Conservation (phyloP, 2,888 invertebrate genomes). For the Pycnomerus fuliginosus region DNA sequence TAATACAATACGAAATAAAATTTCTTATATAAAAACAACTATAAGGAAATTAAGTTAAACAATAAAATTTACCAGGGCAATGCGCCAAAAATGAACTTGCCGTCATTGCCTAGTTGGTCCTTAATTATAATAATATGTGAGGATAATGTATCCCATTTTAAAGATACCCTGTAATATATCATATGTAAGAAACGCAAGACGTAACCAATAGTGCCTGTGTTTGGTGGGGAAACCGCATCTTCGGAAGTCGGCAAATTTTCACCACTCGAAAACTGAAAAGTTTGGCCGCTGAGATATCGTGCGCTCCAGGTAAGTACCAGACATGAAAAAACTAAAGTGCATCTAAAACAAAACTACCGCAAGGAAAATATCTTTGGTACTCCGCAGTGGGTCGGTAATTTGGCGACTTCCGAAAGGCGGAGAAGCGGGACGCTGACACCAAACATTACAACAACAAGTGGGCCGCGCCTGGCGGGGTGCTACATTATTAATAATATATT, state of each 20-base stretch:
- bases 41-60: constrained; percentile 36
- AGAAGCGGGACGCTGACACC: constrained; percentile 52
- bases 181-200: constrained; percentile 53
- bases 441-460: constrained; percentile 55
- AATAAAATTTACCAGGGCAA: constrained; percentile 49
- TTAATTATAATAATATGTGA: constrained; percentile 52
- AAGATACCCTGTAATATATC: constrained; percentile 57
- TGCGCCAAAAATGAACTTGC: constrained; percentile 40
- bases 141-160: constrained; percentile 55
- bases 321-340: constrained; percentile 1
- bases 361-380: background rate
- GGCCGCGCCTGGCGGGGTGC: constrained; percentile 54
- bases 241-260: constrained; percentile 55
- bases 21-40: constrained; percentile 47
- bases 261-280: constrained; percentile 11
- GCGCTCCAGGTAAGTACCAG: background rate
- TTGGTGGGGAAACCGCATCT: constrained; percentile 54
- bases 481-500: constrained; percentile 49
- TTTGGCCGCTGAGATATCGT: constrained; percentile 30
- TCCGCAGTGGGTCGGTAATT: constrained; percentile 25
- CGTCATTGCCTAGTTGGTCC: constrained; percentile 52
- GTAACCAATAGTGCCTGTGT: constrained; percentile 55
- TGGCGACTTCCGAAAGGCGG: constrained; percentile 56
- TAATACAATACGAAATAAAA: constrained; percentile 46
- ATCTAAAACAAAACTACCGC: constrained; percentile 6